Evolutionary conservation across 2,888 invertebrate genomes (phyloP), one percentile per base, ranked within the genome.

Genomic region (Selenia dentaria): DNA sequence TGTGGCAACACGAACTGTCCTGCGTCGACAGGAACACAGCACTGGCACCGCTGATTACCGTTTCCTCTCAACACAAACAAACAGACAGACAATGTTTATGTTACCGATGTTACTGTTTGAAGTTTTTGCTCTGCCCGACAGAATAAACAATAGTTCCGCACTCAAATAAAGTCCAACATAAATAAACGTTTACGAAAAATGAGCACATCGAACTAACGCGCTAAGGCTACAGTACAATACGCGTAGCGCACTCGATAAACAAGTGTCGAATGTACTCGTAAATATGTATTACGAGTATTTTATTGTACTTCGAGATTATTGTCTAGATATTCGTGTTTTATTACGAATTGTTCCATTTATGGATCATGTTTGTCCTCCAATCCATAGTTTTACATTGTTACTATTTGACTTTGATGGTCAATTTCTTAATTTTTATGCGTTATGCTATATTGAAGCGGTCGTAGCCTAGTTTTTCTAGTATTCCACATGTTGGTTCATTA

Each of bases 1-100:
- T 16, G 16, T 16, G 16, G 16, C 4, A 16, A 16, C 3, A 16
- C 3, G 4, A 4, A 16, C 3, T 22, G 8, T 22, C 2, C 6
- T 22, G 22, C 22, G 26, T 28, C 26, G 25, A 25, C 11, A 16
- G 35, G 10, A 9, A 35, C 34, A 22, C 22, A 14, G 11, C 25
- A 2, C 5, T 12, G 12, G 27, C 36, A 27, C 36, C 39, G 6
- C 39, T 32, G 39, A 39, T 37, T 14, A 24, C 50, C 42, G 55
- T 22, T 53, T 56, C 48, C 48, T 48, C 28, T 27, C 36, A 47
- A 45, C 42, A 37, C 39, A 51, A 56, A 56, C 52, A 56, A 40
- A 46, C 39, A 33, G n/a, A 36, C 36, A 11, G 27, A 27, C 40
- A 39, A 3, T 53, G 50, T 53, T 47, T 53, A 42, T 28, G 34